Evolutionary conservation across 2,888 invertebrate genomes (phyloP).

Genomic region (Oegoconia quadripuncta): DNA sequence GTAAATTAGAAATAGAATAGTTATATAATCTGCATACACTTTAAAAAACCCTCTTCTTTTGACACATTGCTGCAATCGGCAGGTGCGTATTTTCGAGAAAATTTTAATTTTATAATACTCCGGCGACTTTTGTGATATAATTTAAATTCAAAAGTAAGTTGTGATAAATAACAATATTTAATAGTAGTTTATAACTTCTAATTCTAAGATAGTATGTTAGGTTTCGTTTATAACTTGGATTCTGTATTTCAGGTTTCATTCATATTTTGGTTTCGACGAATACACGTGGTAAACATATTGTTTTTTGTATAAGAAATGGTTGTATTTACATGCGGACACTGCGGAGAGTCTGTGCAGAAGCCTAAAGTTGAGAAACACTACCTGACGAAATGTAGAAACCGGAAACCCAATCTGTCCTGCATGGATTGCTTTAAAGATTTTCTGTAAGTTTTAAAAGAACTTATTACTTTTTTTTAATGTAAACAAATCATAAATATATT

Average conservation of each 20-base stretch:
- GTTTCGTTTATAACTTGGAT: background rate
- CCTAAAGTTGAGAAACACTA: conserved; percentile 95
- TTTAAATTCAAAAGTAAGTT: conserved; percentile 7
- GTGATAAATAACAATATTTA: background rate
- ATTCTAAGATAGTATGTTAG: too few relatives aligned
- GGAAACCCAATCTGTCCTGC: conserved; percentile 87
- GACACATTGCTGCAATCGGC: conserved; percentile 4
- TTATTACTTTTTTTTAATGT: background rate
- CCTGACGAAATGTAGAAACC: conserved; percentile 83
- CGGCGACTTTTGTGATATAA: background rate
- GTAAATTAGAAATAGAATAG: background rate
- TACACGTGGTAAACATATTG: conserved; percentile 15
- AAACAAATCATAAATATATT: background rate
- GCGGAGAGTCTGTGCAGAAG: conserved; percentile 95
- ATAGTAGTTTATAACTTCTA: conserved; percentile 30
- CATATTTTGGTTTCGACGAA: conserved; percentile 15
- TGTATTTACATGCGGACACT: conserved; percentile 94
- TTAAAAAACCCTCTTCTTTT: conserved; percentile 6
- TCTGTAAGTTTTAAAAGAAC: conserved; percentile 81
- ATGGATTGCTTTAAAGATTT: conserved; percentile 97
- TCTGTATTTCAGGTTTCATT: conserved; percentile 11
- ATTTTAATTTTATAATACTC: conserved; percentile 4
- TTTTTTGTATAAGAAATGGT: conserved; percentile 83
- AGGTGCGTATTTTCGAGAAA: conserved; percentile 11
- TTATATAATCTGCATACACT: background rate